Conservation (phyloP, 1,140 invertebrate species). For the Papilio polyxenes region DNA sequence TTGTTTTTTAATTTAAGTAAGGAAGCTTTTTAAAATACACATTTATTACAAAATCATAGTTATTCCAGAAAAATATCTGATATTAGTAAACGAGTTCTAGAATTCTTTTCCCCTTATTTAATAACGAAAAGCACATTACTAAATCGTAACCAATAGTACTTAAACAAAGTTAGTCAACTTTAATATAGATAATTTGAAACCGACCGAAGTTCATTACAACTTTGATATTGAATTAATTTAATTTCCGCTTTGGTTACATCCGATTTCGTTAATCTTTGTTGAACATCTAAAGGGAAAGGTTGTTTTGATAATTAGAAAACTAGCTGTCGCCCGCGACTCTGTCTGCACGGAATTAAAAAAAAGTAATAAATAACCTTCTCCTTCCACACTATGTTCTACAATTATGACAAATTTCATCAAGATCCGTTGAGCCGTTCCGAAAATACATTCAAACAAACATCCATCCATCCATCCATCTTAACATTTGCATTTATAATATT, state of each 20-base stretch:
- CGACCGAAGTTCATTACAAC: constrained; percentile 20
- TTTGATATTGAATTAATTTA: constrained; percentile 14
- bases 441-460: too few species aligned
- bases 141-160: not conserved
- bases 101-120: not conserved
- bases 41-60: not conserved
- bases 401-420: too few species aligned
- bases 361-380: too few species aligned
- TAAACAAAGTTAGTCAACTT: constrained; percentile 17
- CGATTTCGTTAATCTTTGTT: constrained; percentile 17
- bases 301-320: not conserved
- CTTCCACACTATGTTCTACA: too few species aligned
- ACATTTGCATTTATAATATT: too few species aligned
- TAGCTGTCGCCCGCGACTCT: too few species aligned
- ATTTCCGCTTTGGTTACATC: constrained; percentile 19
- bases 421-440: too few species aligned
- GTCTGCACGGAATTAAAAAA: too few species aligned
- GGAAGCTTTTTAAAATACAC: too few species aligned
- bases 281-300: not conserved
- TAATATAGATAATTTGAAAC: constrained; percentile 28
- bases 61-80: not conserved
- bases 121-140: not conserved
- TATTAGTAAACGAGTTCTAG: not conserved
- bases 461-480: too few species aligned
- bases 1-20: too few species aligned